Base-by-base conservation (phyloP, 2,113 vertebrate species). In the Oxyruncus cristatus region DNA sequence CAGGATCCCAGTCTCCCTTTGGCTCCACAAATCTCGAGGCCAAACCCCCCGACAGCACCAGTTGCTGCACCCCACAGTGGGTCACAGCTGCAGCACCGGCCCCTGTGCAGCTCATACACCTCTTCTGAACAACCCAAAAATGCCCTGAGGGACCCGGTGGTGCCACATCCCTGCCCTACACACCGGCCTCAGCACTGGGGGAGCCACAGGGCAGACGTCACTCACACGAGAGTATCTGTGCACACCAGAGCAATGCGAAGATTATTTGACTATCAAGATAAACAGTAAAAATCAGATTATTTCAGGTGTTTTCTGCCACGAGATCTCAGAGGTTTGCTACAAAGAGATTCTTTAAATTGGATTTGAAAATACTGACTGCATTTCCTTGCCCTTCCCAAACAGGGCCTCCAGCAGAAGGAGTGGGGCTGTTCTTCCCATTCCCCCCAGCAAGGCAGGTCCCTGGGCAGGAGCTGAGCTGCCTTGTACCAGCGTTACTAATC, bases 261-360 rank as follows among this genome's bases (percentile, higher is more conserved):
- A 76, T 53, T 67, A 52, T 73, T 75, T 56, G 70, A n/a, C 81
- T 95, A 74, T 87, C 91, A 12, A 55, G 76, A 53, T 65, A 89
- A 82, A 92, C 83, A 61, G 93, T 8, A 62, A 85, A 68, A 93
- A 91, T 81, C 85, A 71, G 88, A 88, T 93, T 77, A 72, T 90
- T 89, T 83, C 88, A 75, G 86, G 76, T 89, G 66, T 79, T 93
- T 80, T 72, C 78, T 82, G 89, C 92, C 44, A 50, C 16, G 28
- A 53, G 77, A 49, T 78, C 88, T 94, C 86, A 89, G 89, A 76
- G 44, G 73, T 41, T 75, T 13, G 53, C 59, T 76, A 53, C 81
- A 78, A 94, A 92, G 73, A 58, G 80, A 72, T 82, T 70, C 55
- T 68, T 90, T 86, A 91, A 88, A 87, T 42, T 44, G 37, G 83